phyloP scores from a whole-genome alignment of 2,113 vertebrate species.

The Trematomus loennbergii region DNA sequence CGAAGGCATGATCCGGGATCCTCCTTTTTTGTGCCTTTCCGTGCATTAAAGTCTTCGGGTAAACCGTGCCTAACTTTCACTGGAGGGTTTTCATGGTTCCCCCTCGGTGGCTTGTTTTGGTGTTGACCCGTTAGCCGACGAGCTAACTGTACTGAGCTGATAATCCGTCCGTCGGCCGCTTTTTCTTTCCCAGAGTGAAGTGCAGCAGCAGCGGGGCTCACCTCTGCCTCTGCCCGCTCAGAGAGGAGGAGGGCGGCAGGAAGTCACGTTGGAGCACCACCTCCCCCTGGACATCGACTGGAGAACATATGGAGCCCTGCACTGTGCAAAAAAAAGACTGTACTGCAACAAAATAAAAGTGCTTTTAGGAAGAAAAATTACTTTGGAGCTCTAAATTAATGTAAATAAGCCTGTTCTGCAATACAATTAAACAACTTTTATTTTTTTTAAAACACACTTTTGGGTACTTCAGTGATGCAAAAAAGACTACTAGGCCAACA shows the following conservation, averaged over 20 bases:
- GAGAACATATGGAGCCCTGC: background rate
- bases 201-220: slow-evolving; percentile 39
- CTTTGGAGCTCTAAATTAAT: too few relatives aligned
- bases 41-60: slow-evolving; percentile 54
- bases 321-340: background rate
- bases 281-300: slow-evolving; percentile 56
- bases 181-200: slow-evolving; percentile 44
- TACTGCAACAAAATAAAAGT: background rate
- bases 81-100: slow-evolving; percentile 58
- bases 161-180: slow-evolving; percentile 67
- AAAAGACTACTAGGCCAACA: too few relatives aligned
- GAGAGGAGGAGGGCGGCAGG: slow-evolving; percentile 25
- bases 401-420: too few relatives aligned
- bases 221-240: slow-evolving; percentile 48
- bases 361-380: too few relatives aligned
- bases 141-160: slow-evolving; percentile 67
- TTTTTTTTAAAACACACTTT: too few relatives aligned
- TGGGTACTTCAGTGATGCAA: too few relatives aligned
- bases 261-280: slow-evolving; percentile 60
- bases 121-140: slow-evolving; percentile 61
- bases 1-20: slow-evolving; percentile 67
- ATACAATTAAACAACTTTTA: too few relatives aligned
- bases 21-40: slow-evolving; percentile 23
- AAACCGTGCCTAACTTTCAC: slow-evolving; percentile 61
- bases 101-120: slow-evolving; percentile 2